Conservation (phyloP, 2,113 vertebrate genomes). For the Blennius ocellaris region DNA sequence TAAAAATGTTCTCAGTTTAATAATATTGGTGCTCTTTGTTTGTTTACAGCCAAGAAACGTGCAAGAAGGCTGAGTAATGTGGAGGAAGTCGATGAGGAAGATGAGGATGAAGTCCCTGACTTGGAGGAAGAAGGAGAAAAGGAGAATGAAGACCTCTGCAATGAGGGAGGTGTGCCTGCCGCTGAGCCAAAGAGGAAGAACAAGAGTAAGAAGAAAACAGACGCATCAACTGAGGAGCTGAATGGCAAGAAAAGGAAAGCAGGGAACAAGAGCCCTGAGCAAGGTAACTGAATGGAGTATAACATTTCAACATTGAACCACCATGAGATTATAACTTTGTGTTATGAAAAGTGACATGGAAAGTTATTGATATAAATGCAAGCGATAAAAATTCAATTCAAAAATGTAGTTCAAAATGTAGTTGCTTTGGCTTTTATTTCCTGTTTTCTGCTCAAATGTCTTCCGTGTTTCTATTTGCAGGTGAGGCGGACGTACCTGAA, state of each 20-base stretch:
- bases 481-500: constrained; percentile 46
- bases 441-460: not conserved
- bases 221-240: constrained; percentile 54
- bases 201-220: constrained; percentile 74
- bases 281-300: no score
- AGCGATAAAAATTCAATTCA: no score
- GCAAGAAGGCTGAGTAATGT: constrained; percentile 54
- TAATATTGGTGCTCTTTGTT: not conserved
- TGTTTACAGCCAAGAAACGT: constrained; percentile 51
- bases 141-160: constrained; percentile 85
- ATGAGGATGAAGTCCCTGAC: constrained; percentile 43
- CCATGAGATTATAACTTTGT: no score
- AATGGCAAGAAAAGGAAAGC: constrained; percentile 43
- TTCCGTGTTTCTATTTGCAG: constrained; percentile 32
- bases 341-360: no score
- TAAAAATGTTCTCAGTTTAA: not conserved
- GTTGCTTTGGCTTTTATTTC: no score
- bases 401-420: no score
- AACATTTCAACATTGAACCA: no score
- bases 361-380: no score
- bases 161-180: constrained; percentile 36
- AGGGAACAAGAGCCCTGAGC: not conserved
- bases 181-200: constrained; percentile 73
- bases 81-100: constrained; percentile 69
- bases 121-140: constrained; percentile 83